Evolutionary conservation across 2,797 vertebrate species (phyloP).

Genomic region (Danio choprae): DNA sequence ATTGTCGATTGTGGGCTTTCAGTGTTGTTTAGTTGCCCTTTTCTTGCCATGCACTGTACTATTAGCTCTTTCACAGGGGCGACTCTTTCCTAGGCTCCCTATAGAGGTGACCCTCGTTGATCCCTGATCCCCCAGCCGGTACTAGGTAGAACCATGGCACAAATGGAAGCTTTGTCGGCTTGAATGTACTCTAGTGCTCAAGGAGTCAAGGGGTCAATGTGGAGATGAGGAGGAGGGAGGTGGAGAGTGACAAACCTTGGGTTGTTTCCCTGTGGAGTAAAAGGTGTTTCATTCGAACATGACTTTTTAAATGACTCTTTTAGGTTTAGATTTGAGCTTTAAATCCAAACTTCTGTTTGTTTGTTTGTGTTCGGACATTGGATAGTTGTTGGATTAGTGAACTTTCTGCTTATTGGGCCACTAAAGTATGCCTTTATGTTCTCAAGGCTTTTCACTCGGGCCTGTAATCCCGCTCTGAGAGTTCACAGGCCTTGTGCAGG

Average conservation of each 20-base stretch:
- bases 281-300: constrained; percentile 22
- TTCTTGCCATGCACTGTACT: constrained; percentile 54
- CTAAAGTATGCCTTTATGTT: constrained; percentile 76
- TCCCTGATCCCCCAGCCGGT: constrained; percentile 53
- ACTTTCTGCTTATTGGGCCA: constrained; percentile 66
- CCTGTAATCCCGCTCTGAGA: constrained; percentile 72
- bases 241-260: constrained; percentile 61
- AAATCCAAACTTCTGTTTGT: neutral
- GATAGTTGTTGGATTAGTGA: constrained; percentile 67
- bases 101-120: constrained; percentile 60
- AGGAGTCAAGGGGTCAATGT: constrained; percentile 75
- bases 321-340: constrained; percentile 14
- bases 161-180: constrained; percentile 77
- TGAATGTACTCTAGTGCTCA: constrained; percentile 69
- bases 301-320: neutral
- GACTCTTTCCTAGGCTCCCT: constrained; percentile 48
- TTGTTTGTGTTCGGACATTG: constrained; percentile 37
- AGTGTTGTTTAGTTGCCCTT: constrained; percentile 45
- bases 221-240: constrained; percentile 52
- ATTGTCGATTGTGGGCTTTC: constrained; percentile 40
- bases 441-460: constrained; percentile 65
- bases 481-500: constrained; percentile 65
- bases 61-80: constrained; percentile 56
- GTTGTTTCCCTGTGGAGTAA: constrained; percentile 72
- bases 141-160: constrained; percentile 64